Conservation (phyloP, 2,113 vertebrate species). For the Scatophagus argus region DNA sequence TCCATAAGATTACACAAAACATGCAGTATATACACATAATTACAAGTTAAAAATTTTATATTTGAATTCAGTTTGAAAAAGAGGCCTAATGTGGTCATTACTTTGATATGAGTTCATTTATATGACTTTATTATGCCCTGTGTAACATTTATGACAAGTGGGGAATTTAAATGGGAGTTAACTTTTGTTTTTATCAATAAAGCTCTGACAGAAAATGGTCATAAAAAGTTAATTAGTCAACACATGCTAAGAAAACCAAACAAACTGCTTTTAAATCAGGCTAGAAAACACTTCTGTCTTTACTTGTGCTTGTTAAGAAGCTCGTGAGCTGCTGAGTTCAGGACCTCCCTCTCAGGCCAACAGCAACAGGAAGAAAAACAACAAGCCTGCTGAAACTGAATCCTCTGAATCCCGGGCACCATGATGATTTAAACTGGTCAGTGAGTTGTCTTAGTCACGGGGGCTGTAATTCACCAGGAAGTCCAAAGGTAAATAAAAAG, state of each 20-base stretch:
- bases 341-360: neutral
- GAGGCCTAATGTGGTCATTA: too few relatives aligned
- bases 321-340: neutral
- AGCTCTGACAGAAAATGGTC: neutral
- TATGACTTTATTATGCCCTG: neutral
- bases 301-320: neutral
- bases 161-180: too few relatives aligned
- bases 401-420: neutral
- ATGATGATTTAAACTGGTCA: too few relatives aligned
- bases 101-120: neutral
- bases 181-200: neutral
- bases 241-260: neutral
- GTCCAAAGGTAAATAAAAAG: neutral
- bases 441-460: too few relatives aligned
- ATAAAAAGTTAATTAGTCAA: neutral
- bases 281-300: neutral
- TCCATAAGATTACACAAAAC: neutral
- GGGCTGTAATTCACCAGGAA: neutral
- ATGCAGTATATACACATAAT: neutral
- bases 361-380: neutral
- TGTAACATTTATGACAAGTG: neutral
- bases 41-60: neutral
- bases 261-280: neutral
- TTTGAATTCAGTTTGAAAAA: neutral
- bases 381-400: too few relatives aligned